phyloP scores from a whole-genome alignment of 2,888 invertebrate genomes.

The Hemistola chrysoprasaria region DNA sequence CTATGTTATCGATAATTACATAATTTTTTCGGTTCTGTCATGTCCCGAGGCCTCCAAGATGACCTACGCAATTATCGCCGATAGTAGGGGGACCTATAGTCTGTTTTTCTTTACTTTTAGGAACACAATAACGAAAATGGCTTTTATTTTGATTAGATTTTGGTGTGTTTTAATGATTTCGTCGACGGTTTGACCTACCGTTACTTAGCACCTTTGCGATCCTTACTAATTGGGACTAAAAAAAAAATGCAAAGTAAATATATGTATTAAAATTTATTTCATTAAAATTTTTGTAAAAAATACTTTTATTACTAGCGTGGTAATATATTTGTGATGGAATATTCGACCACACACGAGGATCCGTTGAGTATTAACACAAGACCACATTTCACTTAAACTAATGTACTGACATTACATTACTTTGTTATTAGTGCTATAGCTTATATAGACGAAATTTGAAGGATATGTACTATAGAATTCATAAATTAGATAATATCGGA shows the following conservation, averaged over 20 bases:
- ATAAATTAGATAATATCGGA: slow-evolving; percentile 34
- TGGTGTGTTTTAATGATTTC: slow-evolving; percentile 3
- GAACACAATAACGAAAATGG: too few relatives aligned
- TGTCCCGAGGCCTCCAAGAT: too few relatives aligned
- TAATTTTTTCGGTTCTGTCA: too few relatives aligned
- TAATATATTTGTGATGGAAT: slow-evolving; percentile 75
- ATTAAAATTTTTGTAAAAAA: slow-evolving; percentile 69
- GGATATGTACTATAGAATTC: slow-evolving; percentile 41
- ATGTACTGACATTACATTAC: slow-evolving; percentile 22
- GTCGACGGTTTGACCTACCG: too few relatives aligned
- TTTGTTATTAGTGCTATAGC: slow-evolving; percentile 31
- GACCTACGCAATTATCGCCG: too few relatives aligned
- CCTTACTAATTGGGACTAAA: slow-evolving; percentile 15
- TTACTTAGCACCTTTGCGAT: too few relatives aligned
- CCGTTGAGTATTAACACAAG: slow-evolving; percentile 56
- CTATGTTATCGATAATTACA: too few relatives aligned
- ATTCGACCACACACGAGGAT: slow-evolving; percentile 53
- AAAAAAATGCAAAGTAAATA: slow-evolving; percentile 43
- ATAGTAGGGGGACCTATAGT: too few relatives aligned
- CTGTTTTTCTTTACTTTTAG: too few relatives aligned
- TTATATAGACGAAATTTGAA: slow-evolving; percentile 28
- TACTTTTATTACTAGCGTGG: slow-evolving; percentile 69
- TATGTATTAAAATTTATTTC: slow-evolving; percentile 63
- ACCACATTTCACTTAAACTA: slow-evolving; percentile 26
- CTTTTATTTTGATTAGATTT: slow-evolving; percentile 1